Evolutionary conservation across 2,113 vertebrate genomes (phyloP), one percentile per base, ranked within the genome.

Genomic region (Lepisosteus osseus): DNA sequence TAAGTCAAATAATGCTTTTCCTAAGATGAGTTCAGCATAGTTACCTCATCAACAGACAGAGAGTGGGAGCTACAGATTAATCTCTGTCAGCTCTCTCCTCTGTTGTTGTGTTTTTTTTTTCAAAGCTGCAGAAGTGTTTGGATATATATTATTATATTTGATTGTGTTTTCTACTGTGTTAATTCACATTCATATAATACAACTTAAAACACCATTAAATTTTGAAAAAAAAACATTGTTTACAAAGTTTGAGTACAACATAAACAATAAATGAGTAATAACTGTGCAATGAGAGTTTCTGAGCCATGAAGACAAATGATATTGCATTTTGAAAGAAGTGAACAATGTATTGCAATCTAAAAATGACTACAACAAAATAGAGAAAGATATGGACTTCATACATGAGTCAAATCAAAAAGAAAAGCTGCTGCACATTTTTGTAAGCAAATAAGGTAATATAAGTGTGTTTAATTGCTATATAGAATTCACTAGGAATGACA

Each of bases 311-410:
- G 62, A 72, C 14, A 47, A 59, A 4, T 54, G 13, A 66, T 62
- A 57, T 40, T 66, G 71, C 7, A 72, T 72, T 71, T 64, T 54
- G 44, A 71, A 64, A 54, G 47, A 61, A 41, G 47, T 65, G 61
- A 64, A 14, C 61, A 71, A 65, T 54, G 47, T 6, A 45, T 42
- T 51, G 47, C 70, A 51, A 71, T 71, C 70, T 29, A 13, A 44
- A 57, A 66, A 42, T 47, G 54, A 67, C 7, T 15, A 12, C 62
- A 43, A 56, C 13, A 8, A 57, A 44, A 9, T 51, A 9, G 11
- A 66, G 70, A 3, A 56, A 47, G 63, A 72, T 65, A 56, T 66
- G 11, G 56, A 42, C 43, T n/a, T 57, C 62, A 71, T 64, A 17
- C 61, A 65, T 14, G 40, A 65, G 29, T 72, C 17, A 69, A 29